Base-by-base conservation (phyloP, 2,888 invertebrate species). In the Anticlea derivata region DNA sequence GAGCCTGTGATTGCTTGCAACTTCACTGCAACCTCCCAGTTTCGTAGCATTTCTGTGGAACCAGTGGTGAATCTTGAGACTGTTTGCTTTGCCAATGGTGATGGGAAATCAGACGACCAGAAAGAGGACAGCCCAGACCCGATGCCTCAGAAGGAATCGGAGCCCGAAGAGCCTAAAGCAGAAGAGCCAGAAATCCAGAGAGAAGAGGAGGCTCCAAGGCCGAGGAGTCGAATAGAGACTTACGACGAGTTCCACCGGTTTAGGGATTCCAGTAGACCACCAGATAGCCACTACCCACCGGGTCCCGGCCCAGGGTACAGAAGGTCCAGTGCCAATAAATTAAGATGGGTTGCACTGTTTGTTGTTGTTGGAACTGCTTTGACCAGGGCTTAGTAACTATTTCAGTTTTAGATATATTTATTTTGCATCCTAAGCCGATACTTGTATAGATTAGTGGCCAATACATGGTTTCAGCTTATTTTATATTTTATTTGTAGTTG, bases 171-270 rank as follows among this genome's bases (percentile, higher is more conserved):
- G 22, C 20, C 43, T 6, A 43, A 47, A 27, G n/a, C 38, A 12
- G 40, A 50, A 11, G 54, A 56, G 11, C 26, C 49, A 43, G 55
- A 56, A 22, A 38, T 44, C 0, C 37, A 55, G n/a, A 37, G 8
- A 5, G 29, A 52, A 40, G 55, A 61, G 33, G 50, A 58, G 11
- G 30, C 27, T 31, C 50, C 50, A 4, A 53, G 45, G 12, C 55
- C 55, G 1, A 61, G 38, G 6, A 73, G 69, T 34, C 68, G 76
- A 3, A 78, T 80, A 23, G 75, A 73, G 4, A 75, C 76, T 0
- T 79, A 77, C 24, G 68, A 80, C 53, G 71, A 78, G 40, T 75
- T 61, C 30, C 73, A 63, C 1, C 60, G 75, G 17, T 78, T 67
- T 27, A 70, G 60, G 34, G 66, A 80, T 38, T 65, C 65, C 0